These are phyloP conservation scores for Pristionchus arcanus DNA, from an alignment of 2,888 invertebrate genomes.

Conservation along the genomic window DNA sequence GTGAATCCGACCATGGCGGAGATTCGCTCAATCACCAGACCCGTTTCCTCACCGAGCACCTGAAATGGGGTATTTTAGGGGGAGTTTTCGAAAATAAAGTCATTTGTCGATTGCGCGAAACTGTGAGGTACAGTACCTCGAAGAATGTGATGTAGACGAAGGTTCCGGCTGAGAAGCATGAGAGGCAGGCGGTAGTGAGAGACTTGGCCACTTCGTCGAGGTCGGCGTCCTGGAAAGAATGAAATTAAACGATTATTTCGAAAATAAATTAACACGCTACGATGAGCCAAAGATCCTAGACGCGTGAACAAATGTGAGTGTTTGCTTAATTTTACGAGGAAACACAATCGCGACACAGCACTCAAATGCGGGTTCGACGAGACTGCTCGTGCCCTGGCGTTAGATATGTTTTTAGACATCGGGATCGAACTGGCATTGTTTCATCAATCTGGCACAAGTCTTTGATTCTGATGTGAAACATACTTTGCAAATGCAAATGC, in stretches of 20 bases:
- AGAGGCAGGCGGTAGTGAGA: slow-evolving; percentile 7
- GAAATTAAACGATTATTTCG: background rate
- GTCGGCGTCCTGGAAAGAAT: slow-evolving; percentile 31
- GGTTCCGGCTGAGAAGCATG: slow-evolving; percentile 49
- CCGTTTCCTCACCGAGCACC: slow-evolving; percentile 46
- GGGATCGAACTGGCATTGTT: background rate
- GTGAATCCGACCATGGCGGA: slow-evolving; percentile 67
- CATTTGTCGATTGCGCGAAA: background rate
- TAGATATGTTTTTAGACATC: background rate
- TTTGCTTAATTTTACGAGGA: background rate
- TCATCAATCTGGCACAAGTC: too few relatives aligned
- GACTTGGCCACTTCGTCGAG: slow-evolving; percentile 48
- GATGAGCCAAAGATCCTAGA: background rate
- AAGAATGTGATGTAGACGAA: slow-evolving; percentile 54
- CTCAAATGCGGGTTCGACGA: background rate
- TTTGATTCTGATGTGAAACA: too few relatives aligned
- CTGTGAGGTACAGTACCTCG: background rate
- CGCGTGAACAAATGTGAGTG: background rate
- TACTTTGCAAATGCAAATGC: too few relatives aligned
- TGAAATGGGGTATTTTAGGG: background rate
- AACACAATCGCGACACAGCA: background rate
- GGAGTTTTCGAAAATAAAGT: background rate
- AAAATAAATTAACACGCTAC: too few relatives aligned
- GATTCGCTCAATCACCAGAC: slow-evolving; percentile 57
- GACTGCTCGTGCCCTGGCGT: too few relatives aligned